Base-by-base conservation (phyloP, 2,797 vertebrate genomes). In the Danionella dracula region DNA sequence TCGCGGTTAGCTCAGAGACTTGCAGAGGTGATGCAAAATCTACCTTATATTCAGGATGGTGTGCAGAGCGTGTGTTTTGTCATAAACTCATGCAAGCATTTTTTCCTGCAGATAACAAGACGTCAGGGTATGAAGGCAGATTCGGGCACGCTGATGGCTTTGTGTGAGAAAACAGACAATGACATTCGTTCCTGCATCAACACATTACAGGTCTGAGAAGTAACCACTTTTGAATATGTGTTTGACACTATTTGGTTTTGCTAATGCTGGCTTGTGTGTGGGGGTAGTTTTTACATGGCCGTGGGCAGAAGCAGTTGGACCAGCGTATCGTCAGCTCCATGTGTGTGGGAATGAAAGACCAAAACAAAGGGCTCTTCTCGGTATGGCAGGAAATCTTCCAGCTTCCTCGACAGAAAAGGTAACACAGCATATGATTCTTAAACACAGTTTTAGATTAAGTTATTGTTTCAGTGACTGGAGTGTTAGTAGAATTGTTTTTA, bases 361-460 rank as follows among this genome's bases (percentile, higher is more conserved):
- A 96, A 76, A 96, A 94, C 81, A 98, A 93, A 70, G 94, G 96
- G 4, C 83, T 98, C 0, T 99, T 99, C 82, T 87, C 90, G 1
- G 82, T 96, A 66, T 99, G 96, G 96, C 95, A 98, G 57, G 95
- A 95, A 73, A 88, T 97, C 68, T 98, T 99, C 79, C 95, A 95
- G 87, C 86, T 99, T 16, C 95, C 94, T 0, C 90, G 81, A 11
- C 8, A 61, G 12, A 94, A 94, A 75, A 90, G 93, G 92, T 93
- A 66, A 4, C 8, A 5, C 35, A 40, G 13, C 13, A 16, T 19
- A 10, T 35, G 17, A 15, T 53, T 1, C 35, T 51, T 53, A 7
- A 29, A 54, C 32, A 8, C 50, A 20, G 12, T n/a, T n/a, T n/a
- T n/a, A n/a, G n/a, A n/a, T n/a, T n/a, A n/a, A n/a, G n/a, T n/a